Conservation (phyloP, 2,113 vertebrate genomes). For the Sardina pilchardus region DNA sequence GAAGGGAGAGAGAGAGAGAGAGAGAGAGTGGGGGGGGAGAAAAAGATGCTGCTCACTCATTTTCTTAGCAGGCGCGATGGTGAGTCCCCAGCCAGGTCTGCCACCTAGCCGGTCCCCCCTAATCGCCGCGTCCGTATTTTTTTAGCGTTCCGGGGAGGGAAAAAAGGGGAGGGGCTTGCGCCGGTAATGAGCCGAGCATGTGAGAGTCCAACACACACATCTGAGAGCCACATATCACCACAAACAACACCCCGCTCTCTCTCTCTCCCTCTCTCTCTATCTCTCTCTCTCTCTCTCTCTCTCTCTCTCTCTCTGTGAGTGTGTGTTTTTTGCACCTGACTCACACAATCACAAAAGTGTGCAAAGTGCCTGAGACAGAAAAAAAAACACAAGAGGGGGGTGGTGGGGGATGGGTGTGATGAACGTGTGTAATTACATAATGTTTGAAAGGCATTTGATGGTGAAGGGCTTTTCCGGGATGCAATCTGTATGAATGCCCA, state of each 20-base stretch:
- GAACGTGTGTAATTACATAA: conserved; percentile 71
- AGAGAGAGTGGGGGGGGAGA: no score
- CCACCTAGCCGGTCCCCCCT: conserved; percentile 48
- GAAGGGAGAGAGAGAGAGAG: conserved; percentile 32
- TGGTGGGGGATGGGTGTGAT: conserved; percentile 10
- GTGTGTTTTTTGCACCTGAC: neutral
- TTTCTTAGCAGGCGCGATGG: conserved; percentile 65
- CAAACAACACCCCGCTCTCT: conserved; percentile 26
- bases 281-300: no score
- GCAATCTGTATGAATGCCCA: conserved; percentile 50
- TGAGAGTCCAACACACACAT: conserved; percentile 11
- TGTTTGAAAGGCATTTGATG: conserved; percentile 68
- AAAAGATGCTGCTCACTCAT: conserved; percentile 71
- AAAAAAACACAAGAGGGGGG: neutral
- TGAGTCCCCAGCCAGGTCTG: conserved; percentile 55
- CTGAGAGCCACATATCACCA: conserved; percentile 5
- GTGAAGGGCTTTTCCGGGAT: conserved; percentile 45
- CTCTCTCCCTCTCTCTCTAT: no score
- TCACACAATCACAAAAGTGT: neutral
- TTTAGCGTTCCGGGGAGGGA: conserved; percentile 55
- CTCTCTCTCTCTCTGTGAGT: no score
- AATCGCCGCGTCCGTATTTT: conserved; percentile 58
- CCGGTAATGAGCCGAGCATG: conserved; percentile 55
- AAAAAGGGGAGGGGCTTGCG: conserved; percentile 29
- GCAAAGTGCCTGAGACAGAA: neutral